Base-by-base conservation (phyloP, 2,113 vertebrate genomes). In the Oncorhynchus tshawytscha region DNA sequence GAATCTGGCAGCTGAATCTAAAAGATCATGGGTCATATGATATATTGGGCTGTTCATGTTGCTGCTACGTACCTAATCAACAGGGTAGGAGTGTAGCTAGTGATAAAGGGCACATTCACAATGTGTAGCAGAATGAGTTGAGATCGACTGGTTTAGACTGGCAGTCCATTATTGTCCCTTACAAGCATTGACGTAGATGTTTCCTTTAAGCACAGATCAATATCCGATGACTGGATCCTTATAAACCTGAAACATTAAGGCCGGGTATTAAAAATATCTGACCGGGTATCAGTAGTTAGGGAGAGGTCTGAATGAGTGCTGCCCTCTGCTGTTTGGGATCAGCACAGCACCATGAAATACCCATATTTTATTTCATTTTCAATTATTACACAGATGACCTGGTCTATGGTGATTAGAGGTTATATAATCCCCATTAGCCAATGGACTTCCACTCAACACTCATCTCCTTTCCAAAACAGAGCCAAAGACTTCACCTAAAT, bases 301-400 rank as follows among this genome's bases (percentile, higher is more conserved):
- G 67, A 9, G 7, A 76, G 54, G 29, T 15, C 68, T n/a, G 39
- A 59, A 7, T 60, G 74, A 29, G 65, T 79, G 45, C 80, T 76
- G 78, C 84, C 85, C 81, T 76, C 91, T 92, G 74, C 81, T 91
- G 92, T 57, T 0, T 8, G 57, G 6, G 11, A 12, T 22, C 34
- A 73, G 81, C 64, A 78, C 78, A 62, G 24, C 45, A 60, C 45
- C 16, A 20, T 12, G n/a, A 15, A 45, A 60, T 72, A 29, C 49
- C 59, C 31, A 29, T 82, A 71, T 70, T 24, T 67, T 54, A 54
- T 51, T 51, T 51, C 3, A 51, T 15, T 67, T 16, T 67, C 65
- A 67, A 29, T 67, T 45, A 45, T 45, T 45, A 45, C 51, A 5
- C 5, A 18, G 49, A 54, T 18, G 15, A 54, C 51, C 51, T 54